These are phyloP conservation scores for Arrhopalites spinosus DNA, from an alignment of 2,888 invertebrate species.

Conservation along the genomic window DNA sequence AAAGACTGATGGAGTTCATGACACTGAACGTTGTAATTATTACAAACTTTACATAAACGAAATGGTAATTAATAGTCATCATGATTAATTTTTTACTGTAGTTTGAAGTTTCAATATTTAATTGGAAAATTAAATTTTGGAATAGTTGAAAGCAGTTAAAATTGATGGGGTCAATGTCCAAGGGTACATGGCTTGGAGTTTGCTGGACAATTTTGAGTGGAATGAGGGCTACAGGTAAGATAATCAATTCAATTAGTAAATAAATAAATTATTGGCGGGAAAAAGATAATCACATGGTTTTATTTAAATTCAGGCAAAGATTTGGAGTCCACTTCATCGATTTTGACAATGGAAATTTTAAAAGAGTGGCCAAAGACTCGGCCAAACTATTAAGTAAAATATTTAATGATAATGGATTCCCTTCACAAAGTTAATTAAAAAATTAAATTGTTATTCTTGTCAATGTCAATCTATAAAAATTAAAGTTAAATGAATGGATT, in stretches of 20 bases:
- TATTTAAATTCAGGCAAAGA: constrained; percentile 32
- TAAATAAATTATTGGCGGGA: too few relatives aligned
- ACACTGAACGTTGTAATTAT: constrained; percentile 50
- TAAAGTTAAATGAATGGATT: too few relatives aligned
- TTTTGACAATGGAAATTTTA: constrained; percentile 32
- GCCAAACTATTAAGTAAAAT: constrained; percentile 57
- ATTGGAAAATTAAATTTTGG: too few relatives aligned
- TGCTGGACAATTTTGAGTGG: constrained; percentile 49
- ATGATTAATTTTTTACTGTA: too few relatives aligned
- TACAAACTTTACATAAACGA: constrained; percentile 53
- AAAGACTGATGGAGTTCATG: constrained; percentile 41
- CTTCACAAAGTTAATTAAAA: not conserved
- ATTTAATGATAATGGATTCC: constrained; percentile 49
- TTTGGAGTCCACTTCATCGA: constrained; percentile 40
- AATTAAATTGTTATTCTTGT: too few relatives aligned
- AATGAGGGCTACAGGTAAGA: constrained; percentile 44
- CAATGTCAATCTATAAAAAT: too few relatives aligned
- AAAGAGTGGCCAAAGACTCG: constrained; percentile 57
- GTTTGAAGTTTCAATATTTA: too few relatives aligned
- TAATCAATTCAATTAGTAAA: not conserved
- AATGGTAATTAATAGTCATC: too few relatives aligned
- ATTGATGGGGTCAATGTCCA: constrained; percentile 51
- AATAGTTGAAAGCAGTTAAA: constrained; percentile 51
- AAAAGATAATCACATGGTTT: not conserved
- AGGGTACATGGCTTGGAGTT: constrained; percentile 48